phyloP scores from a whole-genome alignment of 2,888 invertebrate genomes.

The Pristionchus japonicus region DNA sequence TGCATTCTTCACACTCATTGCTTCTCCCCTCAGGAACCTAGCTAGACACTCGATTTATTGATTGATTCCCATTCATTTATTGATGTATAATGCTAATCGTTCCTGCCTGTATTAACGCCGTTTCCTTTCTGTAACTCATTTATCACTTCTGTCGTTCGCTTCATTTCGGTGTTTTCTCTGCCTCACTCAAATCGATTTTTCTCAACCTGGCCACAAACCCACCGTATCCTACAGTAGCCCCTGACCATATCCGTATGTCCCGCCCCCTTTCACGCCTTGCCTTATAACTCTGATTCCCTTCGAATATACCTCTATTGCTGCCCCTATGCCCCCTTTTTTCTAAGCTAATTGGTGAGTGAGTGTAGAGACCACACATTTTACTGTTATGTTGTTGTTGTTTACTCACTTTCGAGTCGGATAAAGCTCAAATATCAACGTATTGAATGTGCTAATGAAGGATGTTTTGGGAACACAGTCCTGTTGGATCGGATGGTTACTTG shows the following conservation, averaged over 20 bases:
- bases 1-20: neutral
- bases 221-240: slow-evolving; percentile 19
- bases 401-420: neutral
- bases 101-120: neutral
- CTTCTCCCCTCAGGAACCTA: slow-evolving; percentile 11
- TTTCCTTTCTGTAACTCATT: neutral
- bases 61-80: neutral
- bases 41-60: slow-evolving; percentile 7
- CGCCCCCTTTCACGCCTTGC: neutral
- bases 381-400: slow-evolving; percentile 37
- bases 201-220: neutral
- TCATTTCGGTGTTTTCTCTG: neutral
- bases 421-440: neutral
- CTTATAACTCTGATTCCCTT: neutral
- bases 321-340: neutral
- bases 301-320: neutral
- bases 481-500: neutral
- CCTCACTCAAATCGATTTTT: neutral
- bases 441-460: neutral
- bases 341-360: neutral
- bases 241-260: neutral
- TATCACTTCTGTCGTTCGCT: neutral
- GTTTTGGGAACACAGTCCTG: neutral
- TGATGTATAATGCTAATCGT: neutral
- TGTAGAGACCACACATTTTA: slow-evolving; percentile 6